A percentile compares a stretch with the other conserved stretches of the same genome.
Conservation (phyloP, 1,140 invertebrate species). For the Oscheius sp. region DNA sequence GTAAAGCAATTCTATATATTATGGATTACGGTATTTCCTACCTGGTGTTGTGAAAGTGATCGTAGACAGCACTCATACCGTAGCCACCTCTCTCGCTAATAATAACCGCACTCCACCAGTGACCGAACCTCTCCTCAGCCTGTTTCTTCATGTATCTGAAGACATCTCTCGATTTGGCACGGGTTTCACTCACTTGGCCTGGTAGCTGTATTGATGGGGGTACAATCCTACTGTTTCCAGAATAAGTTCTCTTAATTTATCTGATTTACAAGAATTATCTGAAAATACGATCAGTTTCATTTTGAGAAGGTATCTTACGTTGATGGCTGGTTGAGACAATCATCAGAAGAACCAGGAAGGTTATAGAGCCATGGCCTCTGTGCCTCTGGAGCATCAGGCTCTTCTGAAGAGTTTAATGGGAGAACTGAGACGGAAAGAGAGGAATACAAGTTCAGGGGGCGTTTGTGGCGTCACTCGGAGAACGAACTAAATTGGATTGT, state of each 20-base stretch:
- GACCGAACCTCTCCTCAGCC: constrained; percentile 57
- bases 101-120: constrained; percentile 61
- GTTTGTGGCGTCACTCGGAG: neutral
- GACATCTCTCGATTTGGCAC: neutral
- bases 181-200: constrained; percentile 51
- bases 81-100: constrained; percentile 59
- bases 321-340: neutral
- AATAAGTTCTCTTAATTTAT: constrained; percentile 57
- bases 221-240: constrained; percentile 58
- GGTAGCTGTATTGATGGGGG: constrained; percentile 61
- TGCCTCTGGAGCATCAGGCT: neutral
- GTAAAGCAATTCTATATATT: neutral
- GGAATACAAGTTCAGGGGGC: neutral
- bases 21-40: constrained; percentile 21
- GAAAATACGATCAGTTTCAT: constrained; percentile 26
- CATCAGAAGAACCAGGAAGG: neutral
- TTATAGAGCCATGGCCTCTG: neutral
- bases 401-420: neutral
- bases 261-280: constrained; percentile 61
- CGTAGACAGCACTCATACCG: constrained; percentile 59
- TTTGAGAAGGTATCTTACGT: constrained; percentile 15
- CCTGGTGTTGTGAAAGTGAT: constrained; percentile 60
- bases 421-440: neutral
- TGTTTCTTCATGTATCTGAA: constrained; percentile 59
- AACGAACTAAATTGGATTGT: neutral